These are phyloP conservation scores for Dilophus febrilis DNA, from an alignment of 2,888 invertebrate genomes.

Conservation along the genomic window DNA sequence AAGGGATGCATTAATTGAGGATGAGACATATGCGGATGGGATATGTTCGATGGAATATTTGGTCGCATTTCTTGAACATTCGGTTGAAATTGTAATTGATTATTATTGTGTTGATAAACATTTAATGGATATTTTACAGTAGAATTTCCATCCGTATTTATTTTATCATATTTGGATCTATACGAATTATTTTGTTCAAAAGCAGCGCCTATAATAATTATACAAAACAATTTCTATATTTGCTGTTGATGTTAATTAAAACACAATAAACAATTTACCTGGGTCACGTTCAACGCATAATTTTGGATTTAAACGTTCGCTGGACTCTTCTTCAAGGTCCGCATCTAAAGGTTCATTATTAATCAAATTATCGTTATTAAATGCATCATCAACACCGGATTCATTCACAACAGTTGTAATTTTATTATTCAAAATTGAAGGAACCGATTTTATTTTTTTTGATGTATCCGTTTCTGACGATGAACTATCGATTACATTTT, in stretches of 20 bases:
- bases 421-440: too few relatives aligned
- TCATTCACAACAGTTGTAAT: neutral
- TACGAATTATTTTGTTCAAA: too few relatives aligned
- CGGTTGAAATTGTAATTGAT: neutral
- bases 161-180: too few relatives aligned
- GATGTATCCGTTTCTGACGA: too few relatives aligned
- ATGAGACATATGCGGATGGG: neutral
- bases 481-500: neutral
- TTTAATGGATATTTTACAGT: too few relatives aligned
- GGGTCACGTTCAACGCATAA: conserved; percentile 5
- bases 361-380: neutral
- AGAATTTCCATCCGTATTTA: too few relatives aligned
- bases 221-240: too few relatives aligned
- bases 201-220: too few relatives aligned
- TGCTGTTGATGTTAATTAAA: neutral
- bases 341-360: conserved; percentile 4
- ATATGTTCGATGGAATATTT: conserved; percentile 28
- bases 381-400: neutral
- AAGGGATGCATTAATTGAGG: neutral
- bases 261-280: neutral
- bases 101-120: neutral
- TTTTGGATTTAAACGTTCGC: conserved; percentile 7
- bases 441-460: too few relatives aligned
- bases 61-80: conserved; percentile 18
- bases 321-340: neutral